These are phyloP conservation scores for Oryzias melastigma DNA, from an alignment of 2,113 vertebrate species.

Conservation along the genomic window DNA sequence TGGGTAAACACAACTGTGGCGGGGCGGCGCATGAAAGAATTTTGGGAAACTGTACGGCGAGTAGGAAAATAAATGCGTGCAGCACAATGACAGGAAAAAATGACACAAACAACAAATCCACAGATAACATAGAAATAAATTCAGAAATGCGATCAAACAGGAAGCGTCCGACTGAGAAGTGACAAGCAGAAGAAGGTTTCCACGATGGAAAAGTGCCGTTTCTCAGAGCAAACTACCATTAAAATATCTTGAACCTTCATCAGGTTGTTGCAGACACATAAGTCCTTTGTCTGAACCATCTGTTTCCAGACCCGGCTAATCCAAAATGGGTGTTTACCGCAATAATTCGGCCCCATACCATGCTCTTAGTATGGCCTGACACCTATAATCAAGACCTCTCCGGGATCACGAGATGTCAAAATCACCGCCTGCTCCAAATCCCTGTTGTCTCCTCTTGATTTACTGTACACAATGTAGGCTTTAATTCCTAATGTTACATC, in stretches of 20 bases:
- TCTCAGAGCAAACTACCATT: neutral
- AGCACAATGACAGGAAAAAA: conserved; percentile 71
- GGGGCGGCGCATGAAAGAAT: conserved; percentile 33
- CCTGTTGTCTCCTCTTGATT: conserved; percentile 58
- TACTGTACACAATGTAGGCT: conserved; percentile 46
- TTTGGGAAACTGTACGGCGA: conserved; percentile 54
- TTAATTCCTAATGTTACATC: conserved; percentile 37
- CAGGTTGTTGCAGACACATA: conserved; percentile 18
- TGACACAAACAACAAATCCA: conserved; percentile 53
- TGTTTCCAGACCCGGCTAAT: conserved; percentile 50
- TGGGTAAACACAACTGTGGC: conserved; percentile 48
- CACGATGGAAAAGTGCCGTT: neutral
- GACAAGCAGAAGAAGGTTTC: neutral
- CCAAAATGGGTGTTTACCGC: conserved; percentile 66
- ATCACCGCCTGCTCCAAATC: conserved; percentile 60
- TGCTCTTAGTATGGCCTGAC: conserved; percentile 59
- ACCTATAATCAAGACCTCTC: conserved; percentile 65
- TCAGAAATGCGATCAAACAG: neutral
- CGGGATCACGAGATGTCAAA: conserved; percentile 49
- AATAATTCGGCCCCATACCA: conserved; percentile 51
- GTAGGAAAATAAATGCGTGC: conserved; percentile 60
- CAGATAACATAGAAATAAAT: conserved; percentile 21
- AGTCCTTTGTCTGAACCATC: conserved; percentile 43
- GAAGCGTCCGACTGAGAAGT: neutral
- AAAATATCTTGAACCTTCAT: conserved; percentile 25